These are phyloP conservation scores for Hydriomena furcata DNA, from an alignment of 2,888 invertebrate species.

Conservation along the genomic window DNA sequence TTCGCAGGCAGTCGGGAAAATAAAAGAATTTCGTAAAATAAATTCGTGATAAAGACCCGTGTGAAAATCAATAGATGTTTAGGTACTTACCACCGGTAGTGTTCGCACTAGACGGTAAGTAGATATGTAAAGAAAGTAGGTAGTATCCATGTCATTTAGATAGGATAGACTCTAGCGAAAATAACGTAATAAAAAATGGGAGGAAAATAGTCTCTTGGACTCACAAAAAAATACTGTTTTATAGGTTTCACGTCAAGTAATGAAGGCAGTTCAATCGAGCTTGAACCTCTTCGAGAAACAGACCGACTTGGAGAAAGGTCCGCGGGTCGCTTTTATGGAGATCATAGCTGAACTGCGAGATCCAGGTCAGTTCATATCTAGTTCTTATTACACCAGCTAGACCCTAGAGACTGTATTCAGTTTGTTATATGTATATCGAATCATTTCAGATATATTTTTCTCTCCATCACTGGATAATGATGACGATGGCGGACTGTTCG, in stretches of 20 bases:
- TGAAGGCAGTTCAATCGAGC: conserved; percentile 77
- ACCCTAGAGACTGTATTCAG: background rate
- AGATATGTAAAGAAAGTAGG: too few species aligned
- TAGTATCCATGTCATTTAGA: too few species aligned
- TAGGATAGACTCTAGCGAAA: too few species aligned
- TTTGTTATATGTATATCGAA: background rate
- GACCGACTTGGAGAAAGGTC: conserved; percentile 82
- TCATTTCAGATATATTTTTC: conserved; percentile 84
- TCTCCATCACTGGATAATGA: conserved; percentile 88
- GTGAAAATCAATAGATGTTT: too few species aligned
- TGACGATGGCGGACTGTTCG: conserved; percentile 86
- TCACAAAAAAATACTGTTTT: conserved; percentile 27
- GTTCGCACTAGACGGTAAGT: too few species aligned
- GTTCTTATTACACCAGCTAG: background rate
- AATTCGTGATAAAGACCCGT: too few species aligned
- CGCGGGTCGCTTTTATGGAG: conserved; percentile 88
- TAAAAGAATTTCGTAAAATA: too few species aligned
- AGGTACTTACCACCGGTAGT: too few species aligned
- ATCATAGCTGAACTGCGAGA: conserved; percentile 88
- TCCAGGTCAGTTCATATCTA: conserved; percentile 70
- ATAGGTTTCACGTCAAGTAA: conserved; percentile 70
- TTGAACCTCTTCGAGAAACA: conserved; percentile 84
- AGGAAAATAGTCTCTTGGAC: too few species aligned
- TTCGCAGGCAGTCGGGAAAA: too few species aligned
- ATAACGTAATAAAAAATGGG: too few species aligned